A percentile compares a stretch with the other conserved stretches of the same genome.
Conservation (phyloP, 2,888 invertebrate genomes). For the Drosophila merina region DNA sequence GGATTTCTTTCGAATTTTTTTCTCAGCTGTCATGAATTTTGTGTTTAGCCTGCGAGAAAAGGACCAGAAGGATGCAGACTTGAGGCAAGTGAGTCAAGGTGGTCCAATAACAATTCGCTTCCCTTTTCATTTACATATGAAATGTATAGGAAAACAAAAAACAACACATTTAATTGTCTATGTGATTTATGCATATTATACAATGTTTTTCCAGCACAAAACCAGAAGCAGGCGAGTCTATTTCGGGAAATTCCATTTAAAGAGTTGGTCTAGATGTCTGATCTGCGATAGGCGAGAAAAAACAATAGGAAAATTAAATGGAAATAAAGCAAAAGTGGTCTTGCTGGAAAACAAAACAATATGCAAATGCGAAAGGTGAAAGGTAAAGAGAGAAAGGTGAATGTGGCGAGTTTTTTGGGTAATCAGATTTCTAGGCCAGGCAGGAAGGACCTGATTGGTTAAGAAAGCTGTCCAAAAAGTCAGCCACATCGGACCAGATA, state of each 20-base stretch:
- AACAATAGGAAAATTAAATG: slow-evolving; percentile 59
- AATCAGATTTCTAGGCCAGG: slow-evolving; percentile 38
- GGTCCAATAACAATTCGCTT: slow-evolving; percentile 39
- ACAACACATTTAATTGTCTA: slow-evolving; percentile 64
- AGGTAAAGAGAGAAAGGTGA: slow-evolving; percentile 23
- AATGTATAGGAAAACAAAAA: slow-evolving; percentile 47
- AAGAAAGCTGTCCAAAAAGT: slow-evolving; percentile 45
- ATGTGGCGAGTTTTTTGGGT: slow-evolving; percentile 12
- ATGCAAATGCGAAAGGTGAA: slow-evolving; percentile 62
- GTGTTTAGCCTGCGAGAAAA: slow-evolving; percentile 9
- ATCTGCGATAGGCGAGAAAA: slow-evolving; percentile 50
- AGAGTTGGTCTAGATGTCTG: slow-evolving; percentile 50
- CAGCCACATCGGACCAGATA: slow-evolving; percentile 41
- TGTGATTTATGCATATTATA: slow-evolving; percentile 66
- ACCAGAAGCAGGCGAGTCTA: slow-evolving; percentile 5
- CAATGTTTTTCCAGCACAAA: slow-evolving; percentile 14
- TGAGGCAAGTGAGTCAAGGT: slow-evolving; percentile 22
- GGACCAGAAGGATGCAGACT: slow-evolving; percentile 1
- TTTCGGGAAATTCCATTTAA: slow-evolving; percentile 51
- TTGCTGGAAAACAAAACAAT: slow-evolving; percentile 51
- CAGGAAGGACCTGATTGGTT: slow-evolving; percentile 39
- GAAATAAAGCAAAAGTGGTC: slow-evolving; percentile 56
- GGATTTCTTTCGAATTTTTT: not conserved
- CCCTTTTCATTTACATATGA: slow-evolving; percentile 55
- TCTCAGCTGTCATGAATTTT: slow-evolving; percentile 31